A percentile compares a stretch with the other conserved stretches of the same genome.
Conservation (phyloP, 2,888 invertebrate genomes). For the Drosophila longiperda region DNA sequence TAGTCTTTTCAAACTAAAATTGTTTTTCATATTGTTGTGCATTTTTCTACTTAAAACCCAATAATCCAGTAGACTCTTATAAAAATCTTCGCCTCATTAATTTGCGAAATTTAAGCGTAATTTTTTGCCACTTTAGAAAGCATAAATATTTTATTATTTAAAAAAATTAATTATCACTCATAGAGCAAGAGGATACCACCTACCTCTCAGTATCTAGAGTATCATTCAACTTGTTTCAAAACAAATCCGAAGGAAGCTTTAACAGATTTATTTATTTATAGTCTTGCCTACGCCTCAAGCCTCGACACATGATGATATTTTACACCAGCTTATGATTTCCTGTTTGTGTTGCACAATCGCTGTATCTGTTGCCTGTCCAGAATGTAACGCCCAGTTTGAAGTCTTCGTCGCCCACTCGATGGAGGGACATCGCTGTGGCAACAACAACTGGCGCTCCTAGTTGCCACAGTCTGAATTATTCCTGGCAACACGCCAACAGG, state of each 20-base stretch:
- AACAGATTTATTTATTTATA: slow-evolving; percentile 10
- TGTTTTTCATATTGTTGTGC: background rate
- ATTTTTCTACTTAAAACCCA: background rate
- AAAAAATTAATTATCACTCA: background rate
- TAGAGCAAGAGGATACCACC: background rate
- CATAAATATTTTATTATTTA: background rate
- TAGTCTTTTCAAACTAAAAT: background rate
- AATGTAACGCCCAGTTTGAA: slow-evolving; percentile 25
- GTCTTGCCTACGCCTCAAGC: slow-evolving; percentile 8
- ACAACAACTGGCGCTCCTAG: slow-evolving; percentile 61
- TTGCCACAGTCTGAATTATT: background rate
- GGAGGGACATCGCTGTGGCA: background rate
- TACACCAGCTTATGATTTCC: slow-evolving; percentile 16
- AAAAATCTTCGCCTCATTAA: background rate
- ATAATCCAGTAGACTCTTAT: background rate
- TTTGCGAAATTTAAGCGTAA: no score
- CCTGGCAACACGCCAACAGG: slow-evolving; percentile 51
- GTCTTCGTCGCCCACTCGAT: slow-evolving; percentile 56
- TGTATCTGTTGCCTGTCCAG: slow-evolving; percentile 13
- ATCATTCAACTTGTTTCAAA: slow-evolving; percentile 7
- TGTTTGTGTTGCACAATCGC: slow-evolving; percentile 6
- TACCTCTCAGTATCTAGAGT: background rate
- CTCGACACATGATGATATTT: slow-evolving; percentile 8
- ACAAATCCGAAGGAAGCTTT: slow-evolving; percentile 1
- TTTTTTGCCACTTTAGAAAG: background rate